These are phyloP conservation scores for Agrochola circellaris DNA, from an alignment of 2,888 invertebrate species.

Conservation along the genomic window DNA sequence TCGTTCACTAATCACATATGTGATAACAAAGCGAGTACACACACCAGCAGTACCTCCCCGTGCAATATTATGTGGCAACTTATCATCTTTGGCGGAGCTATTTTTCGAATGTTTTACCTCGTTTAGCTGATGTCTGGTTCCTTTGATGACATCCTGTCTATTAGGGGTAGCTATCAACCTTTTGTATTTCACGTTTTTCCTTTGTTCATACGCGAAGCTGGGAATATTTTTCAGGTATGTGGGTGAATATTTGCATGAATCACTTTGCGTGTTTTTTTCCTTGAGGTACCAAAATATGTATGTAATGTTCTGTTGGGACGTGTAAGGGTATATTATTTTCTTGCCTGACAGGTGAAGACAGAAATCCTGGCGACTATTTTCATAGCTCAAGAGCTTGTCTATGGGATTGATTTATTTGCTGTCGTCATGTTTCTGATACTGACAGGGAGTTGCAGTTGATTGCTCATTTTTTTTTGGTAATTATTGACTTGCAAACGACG, in stretches of 20 bases:
- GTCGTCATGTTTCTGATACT: neutral
- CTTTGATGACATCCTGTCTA: slow-evolving; percentile 77
- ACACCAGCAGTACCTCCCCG: slow-evolving; percentile 40
- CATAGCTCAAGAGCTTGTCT: neutral
- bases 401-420: neutral
- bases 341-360: slow-evolving; percentile 1
- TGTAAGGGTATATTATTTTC: slow-evolving; percentile 22
- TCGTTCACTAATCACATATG: neutral
- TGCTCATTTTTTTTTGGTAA: neutral
- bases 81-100: slow-evolving; percentile 80
- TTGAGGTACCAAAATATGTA: slow-evolving; percentile 32
- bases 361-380: slow-evolving; percentile 9
- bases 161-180: slow-evolving; percentile 66
- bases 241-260: slow-evolving; percentile 59
- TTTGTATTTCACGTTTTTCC: slow-evolving; percentile 60
- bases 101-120: slow-evolving; percentile 82
- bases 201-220: slow-evolving; percentile 61
- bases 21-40: slow-evolving; percentile 50
- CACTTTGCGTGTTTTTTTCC: slow-evolving; percentile 40
- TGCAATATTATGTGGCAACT: slow-evolving; percentile 78
- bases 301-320: slow-evolving; percentile 19
- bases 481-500: neutral
- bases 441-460: neutral
- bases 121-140: slow-evolving; percentile 80
- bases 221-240: slow-evolving; percentile 55